Evolutionary conservation across 1,140 invertebrate species (phyloP), one percentile per base, ranked within the genome.

Genomic region (Adelges cooleyi): DNA sequence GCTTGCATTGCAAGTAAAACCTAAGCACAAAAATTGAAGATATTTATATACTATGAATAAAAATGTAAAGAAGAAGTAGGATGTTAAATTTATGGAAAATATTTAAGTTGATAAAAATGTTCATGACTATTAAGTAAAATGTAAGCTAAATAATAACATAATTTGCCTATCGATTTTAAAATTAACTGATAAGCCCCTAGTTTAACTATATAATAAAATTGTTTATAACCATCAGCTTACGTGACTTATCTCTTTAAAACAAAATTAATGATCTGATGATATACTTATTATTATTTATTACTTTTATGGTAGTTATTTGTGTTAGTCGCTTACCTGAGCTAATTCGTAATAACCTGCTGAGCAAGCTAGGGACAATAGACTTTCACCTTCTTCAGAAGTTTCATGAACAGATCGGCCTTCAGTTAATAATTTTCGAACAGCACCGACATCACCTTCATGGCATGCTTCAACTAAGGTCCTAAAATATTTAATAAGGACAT

Each of bases 1-100:
- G 93, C 93, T 77, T 90, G 89, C 92, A 97, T 97, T 33, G 92
- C 92, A 71, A 98, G 79, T 69, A 97, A 77, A 71, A 97, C 90
- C 87, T 91, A 72, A 15, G n/a, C n/a, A n/a, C n/a, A 74, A 73
- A 40, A 67, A 68, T 38, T 69, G 50, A 36, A 2, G 11, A 33
- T 33, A 33, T 33, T 33, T 33, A n/a, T n/a, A n/a, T n/a, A n/a
- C n/a, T n/a, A n/a, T n/a, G n/a, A 33, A 33, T 33, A 33, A 11
- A 33, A 33, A 33, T 33, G 29, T 33, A 33, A 33, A 33, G 29
- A 33, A 33, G 29, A 33, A 48, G 15, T 22, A 48, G 4, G 4
- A n/a, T 48, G n/a, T 48, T 15, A 17, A 15, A 4, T 17, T 40
- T 10, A 40, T n/a, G n/a, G 38, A 10, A 40, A 10, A 10, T 10